Base-by-base conservation (phyloP, 2,797 vertebrate genomes). In the Dallia pectoralis region DNA sequence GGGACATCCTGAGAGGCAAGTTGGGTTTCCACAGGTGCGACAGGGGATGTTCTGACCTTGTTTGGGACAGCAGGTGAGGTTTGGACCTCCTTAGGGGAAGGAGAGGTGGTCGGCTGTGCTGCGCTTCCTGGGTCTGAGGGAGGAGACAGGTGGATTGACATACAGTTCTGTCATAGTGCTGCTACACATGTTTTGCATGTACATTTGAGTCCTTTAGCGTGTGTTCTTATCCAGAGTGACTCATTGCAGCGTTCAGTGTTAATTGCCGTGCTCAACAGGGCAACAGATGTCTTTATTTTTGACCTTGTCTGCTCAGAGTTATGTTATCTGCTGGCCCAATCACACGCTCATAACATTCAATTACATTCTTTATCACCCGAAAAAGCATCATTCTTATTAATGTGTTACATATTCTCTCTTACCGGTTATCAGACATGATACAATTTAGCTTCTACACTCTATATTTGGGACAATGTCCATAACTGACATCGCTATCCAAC, bases 111-210 rank as follows among this genome's bases (percentile, higher is more conserved):
- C 70, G 79, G 73, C 11, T 77, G 72, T 40, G 72, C 25, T 77
- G 86, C 82, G 61, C 69, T 1, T 0, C 44, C 83, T 84, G 89
- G 91, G 75, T 95, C 95, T 98, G 85, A 77, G 75, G 81, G 87
- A 66, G 22, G 67, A 84, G 84, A 64, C 78, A 56, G 48, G 77
- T 33, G 74, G 81, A 89, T 81, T 88, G 84, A 87, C 65, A 75
- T 62, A 63, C 67, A 7, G 33, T 36, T 36, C 33, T 74, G 51
- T 47, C 29, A 68, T 6, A 22, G 14, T 40, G n/a, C 12, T 16
- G 18, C 62, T 30, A 12, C 27, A 32, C 22, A 30, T 14, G 25
- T 63, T 22, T 1, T 64, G n/a, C n/a, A n/a, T n/a, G n/a, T n/a
- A n/a, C n/a, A n/a, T n/a, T n/a, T n/a, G n/a, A n/a, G n/a, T n/a